Conservation (phyloP, 64 coral and sea anemone genomes). For the Actinia tenebrosa region DNA sequence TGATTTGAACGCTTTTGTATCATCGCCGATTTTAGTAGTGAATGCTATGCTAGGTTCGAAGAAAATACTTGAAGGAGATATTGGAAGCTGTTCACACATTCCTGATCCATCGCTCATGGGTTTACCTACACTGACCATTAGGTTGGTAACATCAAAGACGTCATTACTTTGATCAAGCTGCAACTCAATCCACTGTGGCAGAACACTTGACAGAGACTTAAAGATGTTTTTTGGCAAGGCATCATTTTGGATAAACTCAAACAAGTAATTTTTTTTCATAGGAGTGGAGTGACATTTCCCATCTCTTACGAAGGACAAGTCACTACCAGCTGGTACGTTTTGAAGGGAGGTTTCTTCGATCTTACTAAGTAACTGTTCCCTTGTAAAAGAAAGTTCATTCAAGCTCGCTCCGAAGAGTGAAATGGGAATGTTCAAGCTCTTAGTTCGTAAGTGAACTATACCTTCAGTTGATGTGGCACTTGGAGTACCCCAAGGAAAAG, state of each 20-base stretch:
- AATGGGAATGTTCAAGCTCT: conserved; percentile 8
- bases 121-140: conserved; percentile 4
- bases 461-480: conserved; percentile 13
- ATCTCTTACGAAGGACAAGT: not conserved
- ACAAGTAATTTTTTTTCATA: not conserved
- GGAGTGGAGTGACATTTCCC: conserved; percentile 1
- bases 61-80: not conserved
- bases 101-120: not conserved
- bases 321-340: not conserved
- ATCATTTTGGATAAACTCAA: conserved; percentile 35
- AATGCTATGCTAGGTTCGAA: conserved; percentile 24
- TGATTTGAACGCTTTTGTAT: not conserved
- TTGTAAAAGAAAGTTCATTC: not conserved
- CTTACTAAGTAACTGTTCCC: not conserved
- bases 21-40: not conserved
- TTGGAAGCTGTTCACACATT: conserved; percentile 6
- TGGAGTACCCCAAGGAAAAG: conserved; percentile 22
- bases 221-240: conserved; percentile 23
- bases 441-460: conserved; percentile 29
- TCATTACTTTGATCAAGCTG: not conserved
- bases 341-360: not conserved
- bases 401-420: conserved; percentile 5
- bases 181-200: conserved; percentile 30
- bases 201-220: not conserved
- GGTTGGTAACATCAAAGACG: conserved; percentile 27